These are phyloP conservation scores for Aphidius gifuensis DNA, from an alignment of 1,140 invertebrate species.

Conservation along the genomic window DNA sequence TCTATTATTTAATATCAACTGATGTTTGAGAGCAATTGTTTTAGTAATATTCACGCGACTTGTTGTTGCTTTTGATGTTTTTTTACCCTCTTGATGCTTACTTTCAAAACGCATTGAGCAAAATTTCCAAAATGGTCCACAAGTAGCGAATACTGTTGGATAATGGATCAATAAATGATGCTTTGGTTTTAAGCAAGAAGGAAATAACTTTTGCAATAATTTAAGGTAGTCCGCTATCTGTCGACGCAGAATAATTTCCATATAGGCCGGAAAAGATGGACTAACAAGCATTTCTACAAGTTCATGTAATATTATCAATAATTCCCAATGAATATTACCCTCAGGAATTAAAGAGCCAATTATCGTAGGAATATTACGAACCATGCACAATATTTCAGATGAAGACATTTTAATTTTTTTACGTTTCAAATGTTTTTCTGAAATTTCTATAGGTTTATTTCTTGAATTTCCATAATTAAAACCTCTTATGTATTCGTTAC, in stretches of 20 bases:
- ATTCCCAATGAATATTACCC: constrained; percentile 27
- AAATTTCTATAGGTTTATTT: constrained; percentile 31
- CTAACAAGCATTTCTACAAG: constrained; percentile 24
- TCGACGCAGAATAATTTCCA: background rate
- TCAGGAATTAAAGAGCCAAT: constrained; percentile 30
- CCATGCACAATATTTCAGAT: constrained; percentile 33
- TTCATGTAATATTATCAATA: constrained; percentile 26
- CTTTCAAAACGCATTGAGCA: constrained; percentile 19
- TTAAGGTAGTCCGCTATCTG: constrained; percentile 22
- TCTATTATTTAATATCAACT: constrained; percentile 17
- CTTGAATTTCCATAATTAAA: constrained; percentile 22
- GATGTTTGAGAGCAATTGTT: constrained; percentile 19
- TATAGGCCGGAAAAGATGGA: constrained; percentile 2
- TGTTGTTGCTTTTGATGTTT: constrained; percentile 10
- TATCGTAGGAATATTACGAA: constrained; percentile 31
- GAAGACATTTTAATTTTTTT: constrained; percentile 27
- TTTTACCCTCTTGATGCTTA: constrained; percentile 24
- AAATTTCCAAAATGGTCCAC: constrained; percentile 20
- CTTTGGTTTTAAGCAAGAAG: constrained; percentile 21
- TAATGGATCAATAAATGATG: too few relatives aligned
- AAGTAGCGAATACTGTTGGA: constrained; percentile 8
- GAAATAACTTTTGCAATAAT: constrained; percentile 26
- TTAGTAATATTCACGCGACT: constrained; percentile 20
- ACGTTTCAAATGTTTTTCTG: constrained; percentile 23
- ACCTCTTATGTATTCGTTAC: constrained; percentile 28